Evolutionary conservation across 2,888 invertebrate genomes (phyloP).

Genomic region (Apantesis nais): DNA sequence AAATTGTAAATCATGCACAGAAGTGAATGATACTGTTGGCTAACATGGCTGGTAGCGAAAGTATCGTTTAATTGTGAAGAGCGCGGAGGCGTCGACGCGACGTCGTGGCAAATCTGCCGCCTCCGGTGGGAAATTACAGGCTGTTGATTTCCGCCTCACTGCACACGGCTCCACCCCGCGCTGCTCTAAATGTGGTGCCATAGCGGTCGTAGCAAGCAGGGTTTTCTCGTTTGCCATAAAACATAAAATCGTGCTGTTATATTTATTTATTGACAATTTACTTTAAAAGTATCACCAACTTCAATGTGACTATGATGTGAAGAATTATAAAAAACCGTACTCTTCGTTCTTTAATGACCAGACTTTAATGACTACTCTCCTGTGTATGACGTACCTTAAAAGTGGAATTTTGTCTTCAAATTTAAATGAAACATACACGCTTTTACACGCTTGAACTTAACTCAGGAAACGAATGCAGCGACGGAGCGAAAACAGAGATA

Average conservation of each 20-base stretch:
- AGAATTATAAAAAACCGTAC: background rate
- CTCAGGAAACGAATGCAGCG: too few relatives aligned
- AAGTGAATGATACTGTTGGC: background rate
- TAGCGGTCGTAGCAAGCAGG: background rate
- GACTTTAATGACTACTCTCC: too few relatives aligned
- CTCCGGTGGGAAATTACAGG: slow-evolving; percentile 17
- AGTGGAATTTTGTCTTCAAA: background rate
- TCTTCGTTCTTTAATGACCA: background rate
- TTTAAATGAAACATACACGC: background rate
- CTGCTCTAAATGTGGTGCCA: background rate
- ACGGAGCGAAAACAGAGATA: too few relatives aligned
- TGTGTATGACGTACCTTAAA: too few relatives aligned
- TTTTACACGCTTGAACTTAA: too few relatives aligned
- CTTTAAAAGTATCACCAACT: background rate
- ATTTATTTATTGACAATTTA: background rate
- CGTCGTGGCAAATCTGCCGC: slow-evolving; percentile 4
- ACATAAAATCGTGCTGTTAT: background rate
- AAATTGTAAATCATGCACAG: background rate
- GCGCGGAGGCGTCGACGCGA: background rate
- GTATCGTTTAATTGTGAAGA: background rate
- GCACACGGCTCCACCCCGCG: background rate
- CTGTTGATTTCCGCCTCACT: slow-evolving; percentile 11
- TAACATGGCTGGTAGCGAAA: background rate
- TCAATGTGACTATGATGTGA: too few relatives aligned
- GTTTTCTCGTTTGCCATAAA: background rate